Percentiles rank a stretch among this genome's conserved stretches.
Conservation (phyloP, 2,888 invertebrate species). For the Lacanobia oleracea region DNA sequence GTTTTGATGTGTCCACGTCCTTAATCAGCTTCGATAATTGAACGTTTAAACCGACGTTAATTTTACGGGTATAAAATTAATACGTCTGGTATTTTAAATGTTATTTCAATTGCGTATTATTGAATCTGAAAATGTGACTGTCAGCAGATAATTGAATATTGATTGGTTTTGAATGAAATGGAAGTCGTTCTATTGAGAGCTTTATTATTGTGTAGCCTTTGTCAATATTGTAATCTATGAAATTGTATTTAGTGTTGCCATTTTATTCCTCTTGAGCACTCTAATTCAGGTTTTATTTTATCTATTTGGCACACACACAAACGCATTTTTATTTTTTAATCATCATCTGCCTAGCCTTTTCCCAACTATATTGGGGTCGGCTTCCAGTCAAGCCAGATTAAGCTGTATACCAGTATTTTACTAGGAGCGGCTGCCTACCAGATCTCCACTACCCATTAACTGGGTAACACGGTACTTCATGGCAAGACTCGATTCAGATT, state of each 20-base stretch:
- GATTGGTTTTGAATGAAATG: constrained; percentile 28
- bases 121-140: constrained; percentile 37
- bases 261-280: neutral
- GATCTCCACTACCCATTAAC: no score
- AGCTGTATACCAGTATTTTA: no score
- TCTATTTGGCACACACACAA: no score
- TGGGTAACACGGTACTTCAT: no score
- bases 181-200: constrained; percentile 3
- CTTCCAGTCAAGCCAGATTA: no score
- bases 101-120: constrained; percentile 47
- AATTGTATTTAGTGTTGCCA: neutral
- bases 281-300: neutral
- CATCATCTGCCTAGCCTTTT: no score
- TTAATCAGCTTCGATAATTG: constrained; percentile 65
- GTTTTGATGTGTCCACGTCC: constrained; percentile 68
- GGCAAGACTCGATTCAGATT: no score
- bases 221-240: no score
- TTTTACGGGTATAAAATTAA: constrained; percentile 44
- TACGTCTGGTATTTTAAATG: constrained; percentile 50
- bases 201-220: constrained; percentile 8
- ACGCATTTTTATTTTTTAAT: no score
- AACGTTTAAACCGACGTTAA: constrained; percentile 62
- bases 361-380: no score
- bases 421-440: no score
- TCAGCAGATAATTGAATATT: constrained; percentile 31